These are phyloP conservation scores for Danio tinwini DNA, from an alignment of 2,797 vertebrate species.

Conservation along the genomic window DNA sequence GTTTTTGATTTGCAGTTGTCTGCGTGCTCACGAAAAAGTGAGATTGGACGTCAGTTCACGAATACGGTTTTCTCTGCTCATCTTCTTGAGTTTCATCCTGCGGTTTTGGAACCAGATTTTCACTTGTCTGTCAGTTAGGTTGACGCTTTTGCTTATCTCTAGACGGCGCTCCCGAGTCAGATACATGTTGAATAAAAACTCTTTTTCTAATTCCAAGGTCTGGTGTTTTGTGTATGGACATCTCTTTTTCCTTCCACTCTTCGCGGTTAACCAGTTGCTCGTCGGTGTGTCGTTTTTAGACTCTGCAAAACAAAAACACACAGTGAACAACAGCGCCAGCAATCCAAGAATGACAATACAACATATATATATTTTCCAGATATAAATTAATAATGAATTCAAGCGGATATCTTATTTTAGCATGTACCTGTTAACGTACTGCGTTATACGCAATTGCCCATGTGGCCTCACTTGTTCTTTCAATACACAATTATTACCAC, in stretches of 20 bases:
- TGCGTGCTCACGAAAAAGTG: slow-evolving; percentile 93
- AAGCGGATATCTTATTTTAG: not conserved
- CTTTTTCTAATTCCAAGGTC: slow-evolving; percentile 99
- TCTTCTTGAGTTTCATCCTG: slow-evolving; percentile 99
- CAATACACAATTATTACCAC: not conserved
- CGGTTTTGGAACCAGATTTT: slow-evolving; percentile 99
- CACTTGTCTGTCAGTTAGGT: slow-evolving; percentile 99
- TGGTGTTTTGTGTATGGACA: slow-evolving; percentile 99
- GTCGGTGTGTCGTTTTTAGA: slow-evolving; percentile 90
- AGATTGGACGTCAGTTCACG: slow-evolving; percentile 99
- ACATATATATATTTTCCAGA: not conserved
- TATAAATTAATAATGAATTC: not conserved
- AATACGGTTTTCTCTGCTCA: slow-evolving; percentile 99
- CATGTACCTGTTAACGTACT: not conserved
- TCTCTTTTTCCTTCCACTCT: slow-evolving; percentile 98
- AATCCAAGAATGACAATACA: not conserved
- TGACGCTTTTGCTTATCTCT: slow-evolving; percentile 99
- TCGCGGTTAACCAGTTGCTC: slow-evolving; percentile 99
- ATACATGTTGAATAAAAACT: slow-evolving; percentile 99
- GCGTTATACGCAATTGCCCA: not conserved
- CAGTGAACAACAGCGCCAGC: not conserved
- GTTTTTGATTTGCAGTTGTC: slow-evolving; percentile 51
- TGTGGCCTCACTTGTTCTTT: not conserved
- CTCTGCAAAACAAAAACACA: slow-evolving; percentile 72
- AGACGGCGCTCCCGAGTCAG: slow-evolving; percentile 99